Evolutionary conservation across 2,113 vertebrate genomes (phyloP).

Genomic region (Dasyornis broadbenti): DNA sequence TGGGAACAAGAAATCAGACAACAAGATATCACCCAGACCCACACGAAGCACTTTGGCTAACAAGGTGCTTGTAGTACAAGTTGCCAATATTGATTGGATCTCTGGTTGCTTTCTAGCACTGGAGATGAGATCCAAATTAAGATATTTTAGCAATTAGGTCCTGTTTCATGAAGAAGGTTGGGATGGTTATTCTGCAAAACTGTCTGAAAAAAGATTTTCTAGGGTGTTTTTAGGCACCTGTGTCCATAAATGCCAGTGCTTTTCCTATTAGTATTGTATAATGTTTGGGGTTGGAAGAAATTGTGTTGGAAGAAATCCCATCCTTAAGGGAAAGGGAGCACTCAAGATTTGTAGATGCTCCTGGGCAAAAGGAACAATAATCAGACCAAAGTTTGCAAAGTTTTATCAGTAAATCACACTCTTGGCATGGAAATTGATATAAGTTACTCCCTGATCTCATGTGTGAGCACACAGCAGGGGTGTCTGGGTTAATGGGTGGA

Average conservation of each 20-base stretch:
- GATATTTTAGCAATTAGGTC: neutral
- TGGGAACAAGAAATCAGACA: constrained; percentile 43
- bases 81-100: neutral
- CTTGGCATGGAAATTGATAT: neutral
- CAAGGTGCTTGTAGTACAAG: neutral
- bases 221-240: neutral
- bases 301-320: rapidly evolving
- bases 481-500: neutral
- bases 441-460: neutral
- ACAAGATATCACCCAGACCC: constrained; percentile 14
- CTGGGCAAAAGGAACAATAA: neutral
- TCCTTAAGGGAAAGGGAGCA: neutral
- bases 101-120: neutral
- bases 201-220: neutral
- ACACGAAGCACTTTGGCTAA: neutral
- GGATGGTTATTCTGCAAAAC: neutral
- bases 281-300: neutral
- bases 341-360: neutral
- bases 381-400: neutral
- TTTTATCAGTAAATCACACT: neutral
- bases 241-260: neutral
- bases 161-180: neutral
- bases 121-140: neutral
- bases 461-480: too few relatives aligned
- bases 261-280: neutral